These are phyloP conservation scores for Pampusana beccarii DNA, from an alignment of 2,113 vertebrate species.

Conservation along the genomic window DNA sequence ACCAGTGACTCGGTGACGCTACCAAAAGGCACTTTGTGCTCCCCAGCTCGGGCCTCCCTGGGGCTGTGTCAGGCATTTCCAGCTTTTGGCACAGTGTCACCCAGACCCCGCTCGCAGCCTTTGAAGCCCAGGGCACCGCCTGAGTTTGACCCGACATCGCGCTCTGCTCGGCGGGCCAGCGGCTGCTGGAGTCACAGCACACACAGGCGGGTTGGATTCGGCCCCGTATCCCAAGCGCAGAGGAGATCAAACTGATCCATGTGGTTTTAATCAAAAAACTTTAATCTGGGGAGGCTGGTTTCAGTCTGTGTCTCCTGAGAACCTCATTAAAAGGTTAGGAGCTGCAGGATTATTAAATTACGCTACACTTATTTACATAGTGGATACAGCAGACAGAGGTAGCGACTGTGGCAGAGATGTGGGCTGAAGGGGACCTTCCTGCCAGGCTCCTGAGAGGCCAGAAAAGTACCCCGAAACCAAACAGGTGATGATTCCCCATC, in stretches of 20 bases:
- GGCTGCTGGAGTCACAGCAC: not conserved
- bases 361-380: not conserved
- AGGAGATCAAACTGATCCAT: not conserved
- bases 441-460: not conserved
- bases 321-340: slow-evolving; percentile 24
- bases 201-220: not conserved
- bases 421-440: not conserved
- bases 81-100: not conserved
- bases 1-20: not conserved
- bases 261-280: slow-evolving; percentile 29
- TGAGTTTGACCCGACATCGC: not conserved
- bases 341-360: slow-evolving; percentile 16
- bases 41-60: not conserved
- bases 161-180: not conserved
- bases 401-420: not conserved
- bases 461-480: not conserved
- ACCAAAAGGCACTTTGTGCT: not conserved
- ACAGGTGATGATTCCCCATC: not conserved
- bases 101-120: not conserved
- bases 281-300: not conserved
- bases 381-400: not conserved
- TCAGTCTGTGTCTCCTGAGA: not conserved
- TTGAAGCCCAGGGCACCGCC: not conserved
- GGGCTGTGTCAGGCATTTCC: not conserved
- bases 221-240: not conserved